phyloP scores from a whole-genome alignment of 2,797 vertebrate species.

The Danio tinwini region DNA sequence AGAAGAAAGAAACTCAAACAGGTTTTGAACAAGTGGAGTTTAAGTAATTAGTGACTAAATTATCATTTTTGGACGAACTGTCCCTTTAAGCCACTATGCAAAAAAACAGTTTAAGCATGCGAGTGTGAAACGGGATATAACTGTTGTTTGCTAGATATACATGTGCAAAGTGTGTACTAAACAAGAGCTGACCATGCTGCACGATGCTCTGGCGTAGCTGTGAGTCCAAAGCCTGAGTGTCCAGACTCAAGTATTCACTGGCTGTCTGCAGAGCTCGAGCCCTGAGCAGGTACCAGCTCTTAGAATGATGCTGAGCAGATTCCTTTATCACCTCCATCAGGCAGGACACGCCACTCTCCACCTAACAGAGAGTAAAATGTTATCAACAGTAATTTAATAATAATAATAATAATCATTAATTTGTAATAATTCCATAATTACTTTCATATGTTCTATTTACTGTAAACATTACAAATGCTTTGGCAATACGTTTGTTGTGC shows the following conservation, averaged over 20 bases:
- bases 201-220: slow-evolving; percentile 75
- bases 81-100: no score
- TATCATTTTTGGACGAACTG: no score
- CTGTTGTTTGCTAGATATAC: neutral
- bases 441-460: no score
- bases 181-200: slow-evolving; percentile 75
- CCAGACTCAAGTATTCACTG: slow-evolving; percentile 82
- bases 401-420: no score
- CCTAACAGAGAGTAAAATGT: slow-evolving; percentile 67
- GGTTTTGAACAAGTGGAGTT: no score
- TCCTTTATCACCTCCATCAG: slow-evolving; percentile 82
- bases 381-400: no score
- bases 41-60: no score
- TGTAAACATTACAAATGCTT: no score
- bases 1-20: no score
- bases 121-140: neutral
- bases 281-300: slow-evolving; percentile 89
- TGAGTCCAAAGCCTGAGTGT: slow-evolving; percentile 71
- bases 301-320: slow-evolving; percentile 80
- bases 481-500: no score
- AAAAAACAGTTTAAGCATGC: neutral
- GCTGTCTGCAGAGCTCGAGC: slow-evolving; percentile 81
- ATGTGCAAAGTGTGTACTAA: neutral
- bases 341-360: slow-evolving; percentile 76
- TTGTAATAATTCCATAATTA: no score